These are phyloP conservation scores for Crossaster papposus DNA, from an alignment of 53 echinoderm and acorn worm species.

Conservation along the genomic window DNA sequence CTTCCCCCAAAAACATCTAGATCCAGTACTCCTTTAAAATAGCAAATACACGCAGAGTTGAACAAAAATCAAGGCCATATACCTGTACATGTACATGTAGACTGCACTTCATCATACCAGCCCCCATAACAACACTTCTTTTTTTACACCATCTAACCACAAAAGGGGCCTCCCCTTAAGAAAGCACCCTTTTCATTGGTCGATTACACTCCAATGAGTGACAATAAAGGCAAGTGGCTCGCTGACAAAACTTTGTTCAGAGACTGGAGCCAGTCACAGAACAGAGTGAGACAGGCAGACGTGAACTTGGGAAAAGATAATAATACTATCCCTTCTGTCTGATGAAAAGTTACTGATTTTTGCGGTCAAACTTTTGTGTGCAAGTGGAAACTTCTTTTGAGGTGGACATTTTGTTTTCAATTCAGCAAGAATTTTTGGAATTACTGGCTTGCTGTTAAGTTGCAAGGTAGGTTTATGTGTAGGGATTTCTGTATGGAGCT, in stretches of 20 bases:
- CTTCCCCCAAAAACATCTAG: neutral
- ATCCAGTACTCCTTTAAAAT: neutral
- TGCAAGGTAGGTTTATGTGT: neutral
- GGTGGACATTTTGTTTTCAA: neutral
- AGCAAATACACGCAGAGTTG: neutral
- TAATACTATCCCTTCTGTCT: neutral
- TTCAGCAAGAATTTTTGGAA: neutral
- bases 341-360: neutral
- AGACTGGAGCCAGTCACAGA: conserved; percentile 2
- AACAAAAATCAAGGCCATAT: neutral
- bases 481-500: neutral
- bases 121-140: conserved; percentile 25
- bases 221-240: neutral
- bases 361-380: neutral
- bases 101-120: neutral
- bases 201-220: conserved; percentile 40
- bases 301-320: conserved; percentile 6
- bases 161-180: neutral
- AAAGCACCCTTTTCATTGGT: conserved; percentile 44
- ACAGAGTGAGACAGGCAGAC: neutral
- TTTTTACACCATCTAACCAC: neutral
- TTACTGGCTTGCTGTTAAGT: neutral
- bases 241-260: neutral
- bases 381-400: neutral
- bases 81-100: too few relatives aligned